Base-by-base conservation (phyloP, 2,797 vertebrate species). In the Orestias chungarensis region DNA sequence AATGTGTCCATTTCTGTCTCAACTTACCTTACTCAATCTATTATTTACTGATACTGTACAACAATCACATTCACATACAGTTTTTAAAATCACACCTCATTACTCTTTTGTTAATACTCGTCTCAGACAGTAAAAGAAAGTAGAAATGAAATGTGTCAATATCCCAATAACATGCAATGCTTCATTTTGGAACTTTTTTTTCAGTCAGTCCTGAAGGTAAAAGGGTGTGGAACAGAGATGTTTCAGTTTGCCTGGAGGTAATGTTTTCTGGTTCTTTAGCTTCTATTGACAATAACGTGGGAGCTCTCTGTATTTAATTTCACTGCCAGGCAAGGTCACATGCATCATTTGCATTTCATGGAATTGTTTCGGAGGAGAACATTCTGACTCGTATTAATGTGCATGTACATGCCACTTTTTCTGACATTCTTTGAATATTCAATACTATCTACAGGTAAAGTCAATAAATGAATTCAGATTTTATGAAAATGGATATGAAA, bases 301-400 rank as follows among this genome's bases (percentile, higher is more conserved):
- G 85, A 76, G 77, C 83, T 78, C 59, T 80, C 85, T 83, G 59
- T 43, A 80, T 85, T 75, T 84, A 79, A 78, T 91, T 91, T 80
- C 79, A 76, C 82, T 71, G 64, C 73, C 2, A 71, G 80, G 87
- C 87, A 93, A 93, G 92, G 94, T 94, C 91, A 94, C 88, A 85
- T 74, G 67, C 57, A 73, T 81, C 74, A 93, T 94, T 94, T 91
- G 89, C 90, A 93, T 93, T 87, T 88, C 65, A 71, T 64, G 73
- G 88, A 92, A 92, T 85, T 86, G 88, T 93, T 90, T 91, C 76
- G 68, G 81, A 82, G 74, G 72, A 76, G 85, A 80, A 79, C 74
- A 87, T 87, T 91, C 85, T 87, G 86, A 91, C 92, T 93, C 89
- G 87, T 90, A 89, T 93, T 92, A 91, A 92, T 86, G 87, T 76